Evolutionary conservation across 1,140 invertebrate genomes (phyloP).

Genomic region (Chironomus tepperi): DNA sequence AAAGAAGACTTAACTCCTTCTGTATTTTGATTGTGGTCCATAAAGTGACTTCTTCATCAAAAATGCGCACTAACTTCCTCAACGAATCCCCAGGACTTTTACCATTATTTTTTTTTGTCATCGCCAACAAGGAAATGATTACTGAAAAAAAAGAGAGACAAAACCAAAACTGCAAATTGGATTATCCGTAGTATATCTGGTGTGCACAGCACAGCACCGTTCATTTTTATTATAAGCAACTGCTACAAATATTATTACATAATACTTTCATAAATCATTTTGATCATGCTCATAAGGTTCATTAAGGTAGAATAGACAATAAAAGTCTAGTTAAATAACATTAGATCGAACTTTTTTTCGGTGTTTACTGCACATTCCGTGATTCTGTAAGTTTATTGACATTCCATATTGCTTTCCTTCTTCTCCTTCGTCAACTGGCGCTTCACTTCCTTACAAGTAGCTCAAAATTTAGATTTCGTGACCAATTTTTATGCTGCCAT

Average conservation of each 20-base stretch:
- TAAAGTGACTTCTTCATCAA: too few relatives aligned
- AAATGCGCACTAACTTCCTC: too few relatives aligned
- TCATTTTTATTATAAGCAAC: neutral
- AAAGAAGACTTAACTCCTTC: too few relatives aligned
- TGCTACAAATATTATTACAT: neutral
- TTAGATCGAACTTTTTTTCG: neutral
- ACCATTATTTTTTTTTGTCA: too few relatives aligned
- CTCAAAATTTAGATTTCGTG: neutral
- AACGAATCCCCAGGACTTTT: too few relatives aligned
- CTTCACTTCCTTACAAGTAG: neutral
- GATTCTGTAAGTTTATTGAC: neutral
- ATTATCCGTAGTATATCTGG: neutral
- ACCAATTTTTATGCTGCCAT: neutral
- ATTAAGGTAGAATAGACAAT: neutral
- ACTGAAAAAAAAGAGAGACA: neutral
- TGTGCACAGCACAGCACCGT: neutral
- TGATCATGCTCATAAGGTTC: constrained; percentile 3
- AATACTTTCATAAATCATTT: constrained; percentile 14
- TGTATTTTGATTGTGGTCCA: too few relatives aligned
- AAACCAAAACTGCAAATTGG: neutral
- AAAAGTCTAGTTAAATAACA: constrained; percentile 1
- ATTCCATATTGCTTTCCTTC: neutral
- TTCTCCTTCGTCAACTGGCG: neutral
- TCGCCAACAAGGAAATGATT: neutral
- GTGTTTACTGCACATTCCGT: neutral